Evolutionary conservation across 2,113 vertebrate species (phyloP).

Genomic region (Plecotus auritus): DNA sequence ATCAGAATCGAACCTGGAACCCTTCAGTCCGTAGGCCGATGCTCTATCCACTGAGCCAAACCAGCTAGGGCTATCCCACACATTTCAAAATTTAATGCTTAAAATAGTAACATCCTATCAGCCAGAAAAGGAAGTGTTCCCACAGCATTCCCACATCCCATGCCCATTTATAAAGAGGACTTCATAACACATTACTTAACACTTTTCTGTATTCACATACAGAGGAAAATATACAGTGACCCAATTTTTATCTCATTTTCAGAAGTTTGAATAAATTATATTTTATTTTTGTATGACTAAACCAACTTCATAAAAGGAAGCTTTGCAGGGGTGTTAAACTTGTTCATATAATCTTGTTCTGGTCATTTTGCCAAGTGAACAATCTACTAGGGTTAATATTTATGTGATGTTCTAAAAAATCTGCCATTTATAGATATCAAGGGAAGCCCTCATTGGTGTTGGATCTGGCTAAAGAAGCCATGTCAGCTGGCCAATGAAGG

Average conservation of each 20-base stretch:
- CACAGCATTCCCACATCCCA: background rate
- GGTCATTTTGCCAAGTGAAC: background rate
- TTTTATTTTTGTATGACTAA: constrained; percentile 25
- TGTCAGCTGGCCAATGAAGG: background rate
- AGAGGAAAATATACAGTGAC: constrained; percentile 29
- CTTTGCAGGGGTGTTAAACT: background rate
- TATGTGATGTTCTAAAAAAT: background rate
- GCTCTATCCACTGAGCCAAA: no score
- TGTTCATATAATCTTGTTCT: background rate
- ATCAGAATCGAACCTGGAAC: no score
- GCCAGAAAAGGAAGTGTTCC: constrained; percentile 9
- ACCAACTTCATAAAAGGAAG: background rate
- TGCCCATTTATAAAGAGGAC: background rate
- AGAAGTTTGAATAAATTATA: constrained; percentile 39
- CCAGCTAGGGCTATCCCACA: background rate
- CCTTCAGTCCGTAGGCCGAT: no score
- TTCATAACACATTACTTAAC: background rate
- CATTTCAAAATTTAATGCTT: constrained; percentile 33
- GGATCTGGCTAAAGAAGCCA: background rate
- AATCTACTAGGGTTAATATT: background rate
- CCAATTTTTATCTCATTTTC: constrained; percentile 29
- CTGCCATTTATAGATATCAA: background rate
- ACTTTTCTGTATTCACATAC: background rate
- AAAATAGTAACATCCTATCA: constrained; percentile 16
- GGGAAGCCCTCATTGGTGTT: background rate